Base-by-base conservation (phyloP, 2,797 vertebrate species). In the Cuculus canorus region DNA sequence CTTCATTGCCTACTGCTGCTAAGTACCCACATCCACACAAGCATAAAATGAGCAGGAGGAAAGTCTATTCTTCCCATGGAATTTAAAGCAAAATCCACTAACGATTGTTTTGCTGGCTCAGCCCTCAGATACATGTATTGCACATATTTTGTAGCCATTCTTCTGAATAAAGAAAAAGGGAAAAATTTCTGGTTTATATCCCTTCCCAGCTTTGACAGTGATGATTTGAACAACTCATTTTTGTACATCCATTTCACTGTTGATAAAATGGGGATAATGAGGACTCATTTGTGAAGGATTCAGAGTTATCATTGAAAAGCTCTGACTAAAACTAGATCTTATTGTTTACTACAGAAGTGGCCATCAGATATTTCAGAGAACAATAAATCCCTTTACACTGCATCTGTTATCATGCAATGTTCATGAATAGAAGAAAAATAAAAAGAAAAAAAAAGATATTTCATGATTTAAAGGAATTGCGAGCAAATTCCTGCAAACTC, bases 1-100 rank as follows among this genome's bases (percentile, higher is more conserved):
- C 64, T 91, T 84, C 75, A 50, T 77, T 88, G 61, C 53, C 63
- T 81, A 68, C 89, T 94, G 80, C 79, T 92, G 25, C 32, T 80
- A 83, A 92, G 88, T 73, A 81, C 18, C 59, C 22, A 72, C 56
- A 56, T 92, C 39, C 41, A 86, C 85, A 78, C 28, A 86, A 79
- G 41, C 9, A 43, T 28, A 57, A 86, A 54, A 88, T 0, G 0
- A 76, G 5, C 27, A 71, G 43, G 33, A 32, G 53, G 22, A 88
- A 92, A 93, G 53, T 12, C 61, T 22, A 33, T 50, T 81, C 83
- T 84, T 73, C 71, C 79, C 53, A 45, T 6, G 14, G 78, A 87
- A 91, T 86, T 93, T 88, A 75, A 70, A 54, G 25, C 32, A 89
- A 92, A 85, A 75, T 66, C 16, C 48, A 66, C 17, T 13, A 45